Percentiles rank a stretch among this genome's conserved stretches.
Evolutionary conservation across 1,140 invertebrate species (phyloP).

Genomic region (Aethina tumida): DNA sequence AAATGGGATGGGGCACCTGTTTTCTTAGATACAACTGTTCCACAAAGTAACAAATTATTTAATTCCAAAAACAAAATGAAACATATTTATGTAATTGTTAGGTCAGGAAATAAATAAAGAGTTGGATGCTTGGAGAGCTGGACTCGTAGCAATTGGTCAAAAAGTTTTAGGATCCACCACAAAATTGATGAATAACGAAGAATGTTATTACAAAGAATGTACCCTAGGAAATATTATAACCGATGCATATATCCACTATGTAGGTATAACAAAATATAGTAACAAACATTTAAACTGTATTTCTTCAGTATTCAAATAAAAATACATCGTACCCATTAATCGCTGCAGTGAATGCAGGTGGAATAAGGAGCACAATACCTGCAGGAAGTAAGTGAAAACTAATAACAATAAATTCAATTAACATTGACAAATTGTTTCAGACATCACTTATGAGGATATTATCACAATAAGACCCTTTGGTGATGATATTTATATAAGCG

Average conservation of each 20-base stretch:
- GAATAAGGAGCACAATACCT: conserved; percentile 49
- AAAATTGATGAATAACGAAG: conserved; percentile 43
- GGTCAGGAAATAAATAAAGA: conserved; percentile 35
- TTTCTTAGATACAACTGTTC: conserved; percentile 50
- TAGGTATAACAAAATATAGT: conserved; percentile 3
- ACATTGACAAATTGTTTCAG: conserved; percentile 12
- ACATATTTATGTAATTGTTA: conserved; percentile 1
- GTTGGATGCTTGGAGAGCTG: conserved; percentile 46
- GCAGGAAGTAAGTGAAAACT: conserved; percentile 42
- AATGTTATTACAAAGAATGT: conserved; percentile 54
- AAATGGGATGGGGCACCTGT: conserved; percentile 64
- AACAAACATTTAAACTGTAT: no score
- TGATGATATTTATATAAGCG: conserved; percentile 43
- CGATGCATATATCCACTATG: conserved; percentile 52
- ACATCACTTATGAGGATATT: conserved; percentile 43
- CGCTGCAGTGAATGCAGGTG: conserved; percentile 58
- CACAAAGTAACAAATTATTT: conserved; percentile 53
- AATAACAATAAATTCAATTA: conserved; percentile 2
- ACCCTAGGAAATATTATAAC: conserved; percentile 67
- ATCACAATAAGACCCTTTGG: conserved; percentile 42
- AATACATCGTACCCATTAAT: conserved; percentile 43
- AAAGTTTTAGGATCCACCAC: conserved; percentile 44
- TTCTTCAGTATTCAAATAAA: not conserved
- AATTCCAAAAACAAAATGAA: conserved; percentile 1
- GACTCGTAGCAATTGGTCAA: conserved; percentile 45